These are phyloP conservation scores for Cantharis lateralis DNA, from an alignment of 2,888 invertebrate genomes.

Conservation along the genomic window DNA sequence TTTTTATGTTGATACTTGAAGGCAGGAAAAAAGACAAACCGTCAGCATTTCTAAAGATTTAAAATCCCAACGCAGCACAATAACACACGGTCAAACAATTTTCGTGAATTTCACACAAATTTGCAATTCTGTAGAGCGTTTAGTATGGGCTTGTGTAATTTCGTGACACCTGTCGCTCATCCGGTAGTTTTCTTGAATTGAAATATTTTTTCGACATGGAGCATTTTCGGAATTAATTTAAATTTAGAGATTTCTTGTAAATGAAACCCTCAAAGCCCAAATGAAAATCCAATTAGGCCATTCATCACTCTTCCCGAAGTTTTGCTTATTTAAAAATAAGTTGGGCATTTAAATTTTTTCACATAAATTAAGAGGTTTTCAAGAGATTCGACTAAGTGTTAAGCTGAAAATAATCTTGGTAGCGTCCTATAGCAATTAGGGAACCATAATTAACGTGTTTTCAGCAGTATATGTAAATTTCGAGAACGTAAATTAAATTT, in stretches of 20 bases:
- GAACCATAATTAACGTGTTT: constrained; percentile 21
- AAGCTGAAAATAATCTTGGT: constrained; percentile 14
- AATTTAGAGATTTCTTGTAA: not conserved
- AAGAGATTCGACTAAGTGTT: constrained; percentile 1
- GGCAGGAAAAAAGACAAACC: not conserved
- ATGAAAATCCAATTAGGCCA: not conserved
- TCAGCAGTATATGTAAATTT: constrained; percentile 22
- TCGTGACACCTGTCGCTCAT: constrained; percentile 3
- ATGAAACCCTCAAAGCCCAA: not conserved
- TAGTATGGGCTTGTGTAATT: not conserved
- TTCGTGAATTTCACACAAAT: constrained; percentile 19
- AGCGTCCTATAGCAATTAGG: constrained; percentile 13
- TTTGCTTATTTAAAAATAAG: not conserved
- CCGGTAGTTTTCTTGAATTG: not conserved
- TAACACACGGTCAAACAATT: constrained; percentile 23
- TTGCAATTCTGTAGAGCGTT: not conserved
- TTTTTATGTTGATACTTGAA: not conserved
- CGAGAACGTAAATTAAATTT: constrained; percentile 23
- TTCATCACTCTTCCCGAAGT: not conserved
- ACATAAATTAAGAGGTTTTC: constrained; percentile 3
- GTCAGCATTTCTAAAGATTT: constrained; percentile 7
- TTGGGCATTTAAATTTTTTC: not conserved
- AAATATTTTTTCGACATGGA: not conserved
- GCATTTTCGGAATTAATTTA: not conserved
- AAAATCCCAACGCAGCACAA: constrained; percentile 18